A percentile compares a stretch with the other conserved stretches of the same genome.
Conservation (phyloP, 2,797 vertebrate species). For the Phylloscopus collybita region DNA sequence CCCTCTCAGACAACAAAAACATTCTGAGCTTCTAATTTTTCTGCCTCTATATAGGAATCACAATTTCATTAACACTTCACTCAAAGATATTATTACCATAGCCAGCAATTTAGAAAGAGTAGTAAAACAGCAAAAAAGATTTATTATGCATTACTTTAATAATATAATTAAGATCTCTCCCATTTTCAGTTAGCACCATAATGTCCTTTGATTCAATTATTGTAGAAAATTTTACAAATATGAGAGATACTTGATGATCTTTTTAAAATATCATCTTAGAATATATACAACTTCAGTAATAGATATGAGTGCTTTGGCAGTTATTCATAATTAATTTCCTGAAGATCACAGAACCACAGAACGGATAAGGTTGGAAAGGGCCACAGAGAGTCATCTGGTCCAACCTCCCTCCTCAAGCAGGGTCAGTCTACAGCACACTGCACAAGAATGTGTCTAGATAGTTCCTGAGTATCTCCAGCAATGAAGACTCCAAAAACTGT, state of each 20-base stretch:
- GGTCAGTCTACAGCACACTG: not conserved
- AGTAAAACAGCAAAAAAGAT: not conserved
- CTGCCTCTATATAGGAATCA: not conserved
- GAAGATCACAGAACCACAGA: not conserved
- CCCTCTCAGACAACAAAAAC: not conserved
- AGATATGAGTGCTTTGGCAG: not conserved
- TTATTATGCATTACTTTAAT: not conserved
- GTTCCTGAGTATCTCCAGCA: not conserved
- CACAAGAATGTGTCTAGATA: not conserved
- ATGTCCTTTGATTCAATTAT: not conserved
- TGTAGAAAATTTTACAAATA: not conserved
- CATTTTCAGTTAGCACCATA: not conserved
- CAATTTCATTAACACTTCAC: not conserved
- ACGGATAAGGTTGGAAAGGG: not conserved
- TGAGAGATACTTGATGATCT: not conserved
- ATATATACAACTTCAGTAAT: not conserved
- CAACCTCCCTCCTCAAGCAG: not conserved
- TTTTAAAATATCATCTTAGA: not conserved
- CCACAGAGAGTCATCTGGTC: not conserved
- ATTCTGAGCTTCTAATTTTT: not conserved
- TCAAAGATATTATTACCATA: not conserved
- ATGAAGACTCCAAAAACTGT: not conserved
- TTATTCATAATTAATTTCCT: not conserved
- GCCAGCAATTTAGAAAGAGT: not conserved
- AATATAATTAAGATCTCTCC: not conserved